phyloP scores from a whole-genome alignment of 2,888 invertebrate genomes.

The Dicycla oo region DNA sequence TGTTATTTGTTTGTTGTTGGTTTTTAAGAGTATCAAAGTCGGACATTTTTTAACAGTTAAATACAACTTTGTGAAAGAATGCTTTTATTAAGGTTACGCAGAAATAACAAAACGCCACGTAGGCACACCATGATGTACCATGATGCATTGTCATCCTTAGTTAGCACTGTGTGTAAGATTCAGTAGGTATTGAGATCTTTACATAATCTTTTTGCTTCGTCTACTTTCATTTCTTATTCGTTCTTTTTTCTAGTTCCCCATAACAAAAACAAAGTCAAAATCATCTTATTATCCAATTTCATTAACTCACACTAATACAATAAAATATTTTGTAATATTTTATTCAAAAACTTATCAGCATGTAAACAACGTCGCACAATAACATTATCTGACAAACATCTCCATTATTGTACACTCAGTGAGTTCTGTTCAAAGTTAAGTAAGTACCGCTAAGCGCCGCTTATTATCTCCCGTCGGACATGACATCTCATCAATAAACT shows the following conservation, averaged over 20 bases:
- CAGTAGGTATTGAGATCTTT: too few species aligned
- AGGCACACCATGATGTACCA: too few species aligned
- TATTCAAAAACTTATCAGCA: conserved; percentile 24
- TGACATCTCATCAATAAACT: conserved; percentile 55
- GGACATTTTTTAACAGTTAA: neutral
- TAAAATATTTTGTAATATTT: conserved; percentile 2
- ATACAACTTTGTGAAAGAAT: neutral
- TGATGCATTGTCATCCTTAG: too few species aligned
- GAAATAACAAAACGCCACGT: neutral
- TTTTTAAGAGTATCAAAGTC: neutral
- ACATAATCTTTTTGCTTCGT: neutral
- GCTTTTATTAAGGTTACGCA: neutral
- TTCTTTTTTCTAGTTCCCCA: neutral
- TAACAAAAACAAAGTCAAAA: neutral
- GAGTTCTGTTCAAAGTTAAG: conserved; percentile 38
- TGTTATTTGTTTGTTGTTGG: conserved; percentile 2
- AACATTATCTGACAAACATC: conserved; percentile 44
- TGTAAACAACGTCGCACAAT: conserved; percentile 22
- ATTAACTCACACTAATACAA: neutral
- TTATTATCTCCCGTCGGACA: conserved; percentile 47
- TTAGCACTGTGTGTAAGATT: too few species aligned
- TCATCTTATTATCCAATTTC: neutral
- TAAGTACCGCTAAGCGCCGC: conserved; percentile 45
- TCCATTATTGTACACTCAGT: conserved; percentile 22
- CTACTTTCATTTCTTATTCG: neutral